These are phyloP conservation scores for Hoplodrina blanda DNA, from an alignment of 2,888 invertebrate species.

Conservation along the genomic window DNA sequence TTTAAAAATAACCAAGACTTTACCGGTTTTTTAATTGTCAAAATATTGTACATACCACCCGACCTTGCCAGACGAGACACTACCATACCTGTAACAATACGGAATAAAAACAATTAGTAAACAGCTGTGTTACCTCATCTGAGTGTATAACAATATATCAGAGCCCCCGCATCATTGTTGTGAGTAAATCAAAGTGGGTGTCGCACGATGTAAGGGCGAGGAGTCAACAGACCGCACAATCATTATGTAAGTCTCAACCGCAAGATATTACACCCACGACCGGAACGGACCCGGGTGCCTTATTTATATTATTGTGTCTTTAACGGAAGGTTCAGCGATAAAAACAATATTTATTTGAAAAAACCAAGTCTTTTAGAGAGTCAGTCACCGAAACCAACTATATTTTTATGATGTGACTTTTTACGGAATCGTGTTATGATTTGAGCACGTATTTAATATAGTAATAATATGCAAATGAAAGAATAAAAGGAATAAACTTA, in stretches of 20 bases:
- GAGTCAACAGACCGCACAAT: constrained; percentile 60
- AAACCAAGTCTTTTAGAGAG: constrained; percentile 34
- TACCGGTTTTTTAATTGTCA: constrained; percentile 12
- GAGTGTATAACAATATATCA: constrained; percentile 79
- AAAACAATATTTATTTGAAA: constrained; percentile 49
- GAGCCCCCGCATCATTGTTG: constrained; percentile 87
- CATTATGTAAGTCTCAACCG: constrained; percentile 62
- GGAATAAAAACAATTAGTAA: constrained; percentile 86
- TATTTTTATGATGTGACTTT: constrained; percentile 37
- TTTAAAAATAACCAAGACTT: constrained; percentile 32
- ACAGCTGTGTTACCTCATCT: constrained; percentile 80
- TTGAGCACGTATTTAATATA: constrained; percentile 41
- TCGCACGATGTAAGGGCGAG: constrained; percentile 59
- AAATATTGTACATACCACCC: constrained; percentile 44
- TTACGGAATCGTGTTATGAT: constrained; percentile 44
- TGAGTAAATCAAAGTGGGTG: constrained; percentile 80
- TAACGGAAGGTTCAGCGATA: constrained; percentile 48
- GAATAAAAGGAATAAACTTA: constrained; percentile 28
- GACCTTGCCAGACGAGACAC: constrained; percentile 71
- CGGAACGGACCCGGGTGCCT: constrained; percentile 48
- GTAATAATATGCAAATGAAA: constrained; percentile 44
- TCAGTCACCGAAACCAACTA: constrained; percentile 21
- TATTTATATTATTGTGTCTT: constrained; percentile 64
- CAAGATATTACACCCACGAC: constrained; percentile 64
- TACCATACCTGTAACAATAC: constrained; percentile 86